phyloP scores from a whole-genome alignment of 2,113 vertebrate species.

The Numida meleagris region DNA sequence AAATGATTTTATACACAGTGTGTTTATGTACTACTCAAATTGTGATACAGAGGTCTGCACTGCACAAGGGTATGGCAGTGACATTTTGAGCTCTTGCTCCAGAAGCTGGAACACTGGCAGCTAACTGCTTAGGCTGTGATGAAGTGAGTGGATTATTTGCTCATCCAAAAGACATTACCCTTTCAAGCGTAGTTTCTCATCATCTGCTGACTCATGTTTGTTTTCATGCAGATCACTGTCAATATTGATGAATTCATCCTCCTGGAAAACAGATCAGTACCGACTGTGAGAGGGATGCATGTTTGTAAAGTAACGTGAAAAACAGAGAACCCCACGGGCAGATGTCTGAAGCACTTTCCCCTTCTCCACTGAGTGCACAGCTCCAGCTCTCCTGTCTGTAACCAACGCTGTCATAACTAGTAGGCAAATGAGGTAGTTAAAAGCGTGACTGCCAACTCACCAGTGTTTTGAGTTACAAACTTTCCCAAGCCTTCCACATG shows the following conservation, averaged over 20 bases:
- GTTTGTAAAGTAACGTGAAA: background rate
- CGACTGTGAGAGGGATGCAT: background rate
- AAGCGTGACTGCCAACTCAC: background rate
- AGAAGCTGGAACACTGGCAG: background rate
- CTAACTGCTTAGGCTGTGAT: background rate
- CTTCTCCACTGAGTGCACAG: rapidly evolving
- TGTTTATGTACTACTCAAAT: background rate
- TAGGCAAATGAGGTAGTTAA: background rate
- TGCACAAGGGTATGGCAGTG: background rate
- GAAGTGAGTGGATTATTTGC: background rate
- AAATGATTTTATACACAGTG: background rate
- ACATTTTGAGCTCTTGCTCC: background rate
- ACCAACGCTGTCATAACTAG: background rate
- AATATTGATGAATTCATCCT: slow-evolving; percentile 52
- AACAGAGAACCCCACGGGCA: background rate
- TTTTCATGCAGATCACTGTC: slow-evolving; percentile 42
- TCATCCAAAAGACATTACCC: slow-evolving; percentile 67
- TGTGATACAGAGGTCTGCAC: background rate
- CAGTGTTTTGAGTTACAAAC: background rate
- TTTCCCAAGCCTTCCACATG: background rate
- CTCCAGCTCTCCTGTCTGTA: background rate
- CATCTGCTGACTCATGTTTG: background rate
- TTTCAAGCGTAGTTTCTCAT: slow-evolving; percentile 40
- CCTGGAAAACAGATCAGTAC: slow-evolving; percentile 65
- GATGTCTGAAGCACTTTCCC: background rate